Conservation (phyloP, 2,888 invertebrate genomes). For the Tachina lurida region DNA sequence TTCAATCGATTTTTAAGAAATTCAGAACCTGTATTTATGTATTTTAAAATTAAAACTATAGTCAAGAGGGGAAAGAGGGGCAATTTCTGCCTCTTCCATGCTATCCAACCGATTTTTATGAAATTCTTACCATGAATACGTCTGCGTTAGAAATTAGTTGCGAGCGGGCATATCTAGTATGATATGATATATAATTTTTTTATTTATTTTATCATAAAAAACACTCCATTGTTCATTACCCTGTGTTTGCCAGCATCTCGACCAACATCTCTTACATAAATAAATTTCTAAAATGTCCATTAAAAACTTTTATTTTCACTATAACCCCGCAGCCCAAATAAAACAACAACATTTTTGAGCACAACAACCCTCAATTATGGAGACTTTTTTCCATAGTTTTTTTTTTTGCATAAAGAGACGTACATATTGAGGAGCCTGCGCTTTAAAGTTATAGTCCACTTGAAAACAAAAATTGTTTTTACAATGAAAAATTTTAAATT, state of each 20-base stretch:
- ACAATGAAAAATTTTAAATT: neutral
- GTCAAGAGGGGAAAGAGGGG: too few species aligned
- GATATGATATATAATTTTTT: neutral
- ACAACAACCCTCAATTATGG: constrained; percentile 46
- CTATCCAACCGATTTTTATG: too few species aligned
- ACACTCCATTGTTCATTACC: neutral
- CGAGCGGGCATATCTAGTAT: neutral
- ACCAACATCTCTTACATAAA: constrained; percentile 38
- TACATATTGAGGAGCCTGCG: constrained; percentile 37
- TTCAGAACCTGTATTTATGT: too few species aligned
- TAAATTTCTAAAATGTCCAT: neutral
- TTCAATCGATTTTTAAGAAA: too few species aligned
- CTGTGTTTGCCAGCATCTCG: neutral
- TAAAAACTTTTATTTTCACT: constrained; percentile 6
- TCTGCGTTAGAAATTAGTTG: too few species aligned
- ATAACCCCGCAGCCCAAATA: neutral
- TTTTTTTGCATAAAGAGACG: neutral
- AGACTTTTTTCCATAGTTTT: constrained; percentile 27
- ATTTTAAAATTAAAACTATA: too few species aligned
- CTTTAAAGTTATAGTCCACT: constrained; percentile 41
- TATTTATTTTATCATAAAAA: neutral
- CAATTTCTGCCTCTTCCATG: too few species aligned
- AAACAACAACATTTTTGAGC: constrained; percentile 9
- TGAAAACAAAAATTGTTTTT: neutral
- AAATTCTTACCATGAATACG: too few species aligned